Conservation (phyloP, 2,797 vertebrate genomes). For the Channallabes apus region DNA sequence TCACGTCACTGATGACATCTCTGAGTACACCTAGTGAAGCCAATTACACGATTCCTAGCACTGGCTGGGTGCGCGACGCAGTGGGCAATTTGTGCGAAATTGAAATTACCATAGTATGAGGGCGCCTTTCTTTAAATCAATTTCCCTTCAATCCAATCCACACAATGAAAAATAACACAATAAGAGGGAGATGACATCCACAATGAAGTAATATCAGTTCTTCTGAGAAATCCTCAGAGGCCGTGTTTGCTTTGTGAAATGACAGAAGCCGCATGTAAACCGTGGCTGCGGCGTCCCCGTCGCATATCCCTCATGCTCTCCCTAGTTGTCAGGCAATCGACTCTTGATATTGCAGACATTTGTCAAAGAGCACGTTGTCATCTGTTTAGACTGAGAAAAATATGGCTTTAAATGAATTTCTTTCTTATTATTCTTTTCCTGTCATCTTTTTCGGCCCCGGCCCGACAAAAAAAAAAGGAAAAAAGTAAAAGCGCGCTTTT, state of each 20-base stretch:
- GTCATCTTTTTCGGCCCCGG: conserved; percentile 34
- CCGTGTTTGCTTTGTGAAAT: conserved; percentile 54
- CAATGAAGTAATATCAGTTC: conserved; percentile 54
- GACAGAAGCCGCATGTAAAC: conserved; percentile 51
- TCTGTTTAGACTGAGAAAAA: conserved; percentile 54
- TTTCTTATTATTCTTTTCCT: conserved; percentile 49
- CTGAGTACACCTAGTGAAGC: conserved; percentile 50
- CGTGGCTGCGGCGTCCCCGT: conserved; percentile 27
- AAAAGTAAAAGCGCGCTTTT: conserved; percentile 27
- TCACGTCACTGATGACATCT: conserved; percentile 55
- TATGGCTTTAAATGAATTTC: conserved; percentile 51
- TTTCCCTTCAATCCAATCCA: conserved; percentile 46
- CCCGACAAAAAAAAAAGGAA: neutral
- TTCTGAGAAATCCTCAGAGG: conserved; percentile 44
- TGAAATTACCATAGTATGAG: conserved; percentile 50
- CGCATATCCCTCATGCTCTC: conserved; percentile 49
- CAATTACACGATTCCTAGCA: conserved; percentile 54
- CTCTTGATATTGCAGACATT: conserved; percentile 58
- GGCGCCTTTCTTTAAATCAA: conserved; percentile 54
- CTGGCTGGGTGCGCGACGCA: conserved; percentile 32
- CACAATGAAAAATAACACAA: conserved; percentile 50
- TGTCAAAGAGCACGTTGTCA: conserved; percentile 54
- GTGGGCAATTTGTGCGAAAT: conserved; percentile 48
- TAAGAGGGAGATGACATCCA: conserved; percentile 48
- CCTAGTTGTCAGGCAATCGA: conserved; percentile 54